phyloP scores from a whole-genome alignment of 2,113 vertebrate genomes.

The Opisthocomus hoazin region DNA sequence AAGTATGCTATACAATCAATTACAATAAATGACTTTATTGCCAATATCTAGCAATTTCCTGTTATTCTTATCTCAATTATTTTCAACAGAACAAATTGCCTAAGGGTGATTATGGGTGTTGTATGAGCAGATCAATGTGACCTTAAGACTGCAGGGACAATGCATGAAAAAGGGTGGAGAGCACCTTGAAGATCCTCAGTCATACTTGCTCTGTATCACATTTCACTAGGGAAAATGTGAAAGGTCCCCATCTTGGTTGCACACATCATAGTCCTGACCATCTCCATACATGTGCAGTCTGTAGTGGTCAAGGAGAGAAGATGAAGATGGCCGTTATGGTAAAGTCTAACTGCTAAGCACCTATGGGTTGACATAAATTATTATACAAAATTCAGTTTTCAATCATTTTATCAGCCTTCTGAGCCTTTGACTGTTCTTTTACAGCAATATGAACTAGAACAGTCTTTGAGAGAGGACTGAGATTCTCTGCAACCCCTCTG shows the following conservation, averaged over 20 bases:
- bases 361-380: neutral
- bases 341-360: neutral
- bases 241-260: neutral
- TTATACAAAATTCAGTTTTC: neutral
- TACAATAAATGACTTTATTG: conserved; percentile 51
- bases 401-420: neutral
- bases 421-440: neutral
- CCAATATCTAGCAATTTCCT: conserved; percentile 65
- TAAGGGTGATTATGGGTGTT: neutral
- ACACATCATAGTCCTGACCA: neutral
- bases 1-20: conserved; percentile 50
- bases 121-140: neutral
- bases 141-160: neutral
- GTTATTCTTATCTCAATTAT: conserved; percentile 33
- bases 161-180: neutral
- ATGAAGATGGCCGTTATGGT: neutral
- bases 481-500: neutral
- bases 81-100: conserved; percentile 17
- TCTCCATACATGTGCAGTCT: neutral
- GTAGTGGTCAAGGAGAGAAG: neutral
- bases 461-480: neutral
- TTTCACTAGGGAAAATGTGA: neutral
- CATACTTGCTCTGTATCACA: neutral
- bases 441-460: neutral
- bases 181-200: neutral